A percentile compares a stretch with the other conserved stretches of the same genome.
Conservation (phyloP, 2,113 vertebrate genomes). For the Meriones unguiculatus region DNA sequence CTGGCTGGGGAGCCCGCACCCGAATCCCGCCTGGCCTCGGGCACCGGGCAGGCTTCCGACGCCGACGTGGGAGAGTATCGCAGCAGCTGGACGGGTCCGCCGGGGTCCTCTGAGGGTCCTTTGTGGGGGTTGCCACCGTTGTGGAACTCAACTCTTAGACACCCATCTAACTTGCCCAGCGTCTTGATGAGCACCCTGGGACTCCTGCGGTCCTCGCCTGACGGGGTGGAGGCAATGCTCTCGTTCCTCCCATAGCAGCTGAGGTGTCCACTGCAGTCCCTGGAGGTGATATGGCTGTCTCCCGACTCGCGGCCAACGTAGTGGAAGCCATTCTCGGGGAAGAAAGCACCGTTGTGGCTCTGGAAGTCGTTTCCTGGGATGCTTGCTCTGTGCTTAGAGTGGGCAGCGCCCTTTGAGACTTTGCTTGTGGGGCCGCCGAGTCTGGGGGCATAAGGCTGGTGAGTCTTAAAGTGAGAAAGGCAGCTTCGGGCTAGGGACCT, state of each 20-base stretch:
- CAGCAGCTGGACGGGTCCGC: slow-evolving; percentile 93
- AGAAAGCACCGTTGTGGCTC: slow-evolving; percentile 67
- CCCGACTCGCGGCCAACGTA: slow-evolving; percentile 85
- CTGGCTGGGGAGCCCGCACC: slow-evolving; percentile 82
- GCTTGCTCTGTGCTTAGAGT: slow-evolving; percentile 85
- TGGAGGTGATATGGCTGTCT: slow-evolving; percentile 75
- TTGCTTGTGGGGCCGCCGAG: slow-evolving; percentile 90
- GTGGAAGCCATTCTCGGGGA: slow-evolving; percentile 87
- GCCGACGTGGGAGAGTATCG: slow-evolving; percentile 93
- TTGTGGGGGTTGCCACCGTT: slow-evolving; percentile 84
- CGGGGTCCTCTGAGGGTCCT: slow-evolving; percentile 84
- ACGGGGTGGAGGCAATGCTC: slow-evolving; percentile 76
- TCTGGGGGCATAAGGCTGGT: slow-evolving; percentile 91
- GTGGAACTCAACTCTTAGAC: slow-evolving; percentile 95
- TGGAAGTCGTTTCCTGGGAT: slow-evolving; percentile 84
- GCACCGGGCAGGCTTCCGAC: slow-evolving; percentile 83
- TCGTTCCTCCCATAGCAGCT: slow-evolving; percentile 87
- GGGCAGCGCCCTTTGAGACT: slow-evolving; percentile 83
- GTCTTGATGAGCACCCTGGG: slow-evolving; percentile 97
- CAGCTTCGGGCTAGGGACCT: slow-evolving; percentile 92
- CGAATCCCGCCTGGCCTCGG: slow-evolving; percentile 83
- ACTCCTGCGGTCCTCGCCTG: slow-evolving; percentile 91
- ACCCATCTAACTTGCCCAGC: slow-evolving; percentile 91
- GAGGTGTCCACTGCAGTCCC: slow-evolving; percentile 87
- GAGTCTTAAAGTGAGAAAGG: slow-evolving; percentile 93